These are phyloP conservation scores for Tenrec ecaudatus DNA, from an alignment of 2,113 vertebrate genomes.

Conservation along the genomic window DNA sequence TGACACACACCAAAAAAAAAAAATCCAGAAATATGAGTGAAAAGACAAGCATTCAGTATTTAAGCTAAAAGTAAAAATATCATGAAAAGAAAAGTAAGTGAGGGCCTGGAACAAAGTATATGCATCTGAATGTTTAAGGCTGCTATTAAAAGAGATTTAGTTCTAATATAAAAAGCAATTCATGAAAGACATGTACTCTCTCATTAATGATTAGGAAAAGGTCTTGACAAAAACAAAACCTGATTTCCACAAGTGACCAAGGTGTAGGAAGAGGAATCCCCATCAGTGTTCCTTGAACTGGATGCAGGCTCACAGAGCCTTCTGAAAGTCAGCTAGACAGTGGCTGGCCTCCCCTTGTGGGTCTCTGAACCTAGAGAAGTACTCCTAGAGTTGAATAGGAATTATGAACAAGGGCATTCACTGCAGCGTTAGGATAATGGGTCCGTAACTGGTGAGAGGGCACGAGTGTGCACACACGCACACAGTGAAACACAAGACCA, in stretches of 20 bases:
- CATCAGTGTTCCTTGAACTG: neutral
- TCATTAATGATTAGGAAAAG: too few species aligned
- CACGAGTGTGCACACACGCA: neutral
- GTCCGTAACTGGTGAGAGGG: neutral
- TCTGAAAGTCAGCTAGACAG: neutral
- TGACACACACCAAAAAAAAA: neutral
- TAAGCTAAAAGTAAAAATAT: neutral
- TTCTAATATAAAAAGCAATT: too few species aligned
- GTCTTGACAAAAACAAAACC: neutral
- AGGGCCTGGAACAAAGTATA: neutral
- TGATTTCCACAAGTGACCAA: constrained; percentile 22
- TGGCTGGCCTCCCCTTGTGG: neutral
- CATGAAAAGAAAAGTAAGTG: neutral
- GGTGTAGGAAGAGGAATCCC: neutral
- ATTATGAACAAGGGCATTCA: neutral
- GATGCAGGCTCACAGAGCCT: neutral
- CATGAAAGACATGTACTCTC: too few species aligned
- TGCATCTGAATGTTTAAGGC: neutral
- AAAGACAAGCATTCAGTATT: constrained; percentile 9
- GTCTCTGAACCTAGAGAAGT: neutral
- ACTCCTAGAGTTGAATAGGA: neutral
- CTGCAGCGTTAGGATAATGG: neutral
- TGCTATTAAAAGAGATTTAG: too few species aligned
- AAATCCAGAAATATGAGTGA: neutral
- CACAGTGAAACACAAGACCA: neutral